Evolutionary conservation across 2,797 vertebrate species (phyloP).

Genomic region (Eulemur rubriventer): DNA sequence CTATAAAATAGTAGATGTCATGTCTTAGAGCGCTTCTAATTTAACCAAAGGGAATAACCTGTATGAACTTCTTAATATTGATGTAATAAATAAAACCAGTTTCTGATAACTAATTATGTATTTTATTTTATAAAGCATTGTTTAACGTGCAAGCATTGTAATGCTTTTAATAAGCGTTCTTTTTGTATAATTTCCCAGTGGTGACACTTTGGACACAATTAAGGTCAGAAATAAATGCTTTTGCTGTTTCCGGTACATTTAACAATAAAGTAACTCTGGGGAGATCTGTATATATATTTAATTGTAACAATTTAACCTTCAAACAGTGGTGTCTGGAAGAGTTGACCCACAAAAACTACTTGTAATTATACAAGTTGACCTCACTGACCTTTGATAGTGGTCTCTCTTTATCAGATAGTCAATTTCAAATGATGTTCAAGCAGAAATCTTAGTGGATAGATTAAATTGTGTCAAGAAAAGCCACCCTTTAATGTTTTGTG

Average conservation of each 20-base stretch:
- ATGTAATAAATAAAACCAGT: slow-evolving; percentile 81
- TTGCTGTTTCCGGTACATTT: slow-evolving; percentile 85
- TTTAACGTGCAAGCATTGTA: slow-evolving; percentile 80
- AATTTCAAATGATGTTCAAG: slow-evolving; percentile 87
- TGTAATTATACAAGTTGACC: slow-evolving; percentile 90
- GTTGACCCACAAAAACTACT: slow-evolving; percentile 87
- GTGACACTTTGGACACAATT: slow-evolving; percentile 84
- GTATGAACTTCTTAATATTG: slow-evolving; percentile 82
- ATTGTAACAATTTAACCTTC: slow-evolving; percentile 93
- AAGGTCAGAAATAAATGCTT: slow-evolving; percentile 85
- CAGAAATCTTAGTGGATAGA: slow-evolving; percentile 89
- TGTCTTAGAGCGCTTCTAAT: slow-evolving; percentile 78
- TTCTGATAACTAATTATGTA: slow-evolving; percentile 82
- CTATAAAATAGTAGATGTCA: slow-evolving; percentile 79
- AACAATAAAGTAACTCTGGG: slow-evolving; percentile 83
- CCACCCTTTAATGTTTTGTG: slow-evolving; percentile 90
- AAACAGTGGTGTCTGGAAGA: slow-evolving; percentile 84
- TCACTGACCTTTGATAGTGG: slow-evolving; percentile 82
- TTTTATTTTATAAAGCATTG: slow-evolving; percentile 76
- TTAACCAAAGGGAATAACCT: slow-evolving; percentile 81
- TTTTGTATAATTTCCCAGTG: slow-evolving; percentile 81
- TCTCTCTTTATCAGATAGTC: slow-evolving; percentile 90
- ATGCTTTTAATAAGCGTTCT: slow-evolving; percentile 72
- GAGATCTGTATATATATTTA: slow-evolving; percentile 87
- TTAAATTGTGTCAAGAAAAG: slow-evolving; percentile 89